Conservation (phyloP, 2,797 vertebrate genomes). For the Pipistrellus nathusii region DNA sequence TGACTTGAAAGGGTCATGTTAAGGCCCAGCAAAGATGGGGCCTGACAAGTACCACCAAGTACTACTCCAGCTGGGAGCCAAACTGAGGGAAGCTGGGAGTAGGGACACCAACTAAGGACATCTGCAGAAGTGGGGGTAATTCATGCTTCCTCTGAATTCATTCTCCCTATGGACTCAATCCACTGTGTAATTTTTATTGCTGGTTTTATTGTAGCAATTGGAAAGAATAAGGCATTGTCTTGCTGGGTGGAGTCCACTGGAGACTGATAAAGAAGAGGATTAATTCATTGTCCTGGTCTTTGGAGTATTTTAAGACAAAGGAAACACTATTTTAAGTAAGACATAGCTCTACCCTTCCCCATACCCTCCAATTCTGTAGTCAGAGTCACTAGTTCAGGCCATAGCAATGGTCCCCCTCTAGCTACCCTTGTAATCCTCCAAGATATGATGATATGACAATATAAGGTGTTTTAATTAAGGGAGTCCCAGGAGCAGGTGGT, state of each 20-base stretch:
- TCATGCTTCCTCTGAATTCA: constrained; percentile 3
- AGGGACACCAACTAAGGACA: background rate
- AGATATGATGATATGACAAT: background rate
- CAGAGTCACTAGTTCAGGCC: constrained; percentile 30
- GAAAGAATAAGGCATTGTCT: constrained; percentile 83
- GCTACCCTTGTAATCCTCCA: background rate
- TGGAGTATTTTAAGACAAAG: constrained; percentile 79
- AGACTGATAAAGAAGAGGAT: constrained; percentile 78
- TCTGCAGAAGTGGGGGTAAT: constrained; percentile 51
- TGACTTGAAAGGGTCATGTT: constrained; percentile 71
- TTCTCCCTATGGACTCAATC: constrained; percentile 61
- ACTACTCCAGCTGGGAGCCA: background rate
- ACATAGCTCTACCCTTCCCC: constrained; percentile 30
- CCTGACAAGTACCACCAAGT: constrained; percentile 17
- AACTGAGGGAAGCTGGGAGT: background rate
- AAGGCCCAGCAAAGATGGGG: constrained; percentile 57
- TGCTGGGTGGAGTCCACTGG: constrained; percentile 80
- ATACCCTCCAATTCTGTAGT: constrained; percentile 6
- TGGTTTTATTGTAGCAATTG: constrained; percentile 79
- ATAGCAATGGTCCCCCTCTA: background rate
- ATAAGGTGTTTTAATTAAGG: constrained; percentile 9
- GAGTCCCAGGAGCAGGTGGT: background rate
- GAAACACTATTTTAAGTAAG: constrained; percentile 62
- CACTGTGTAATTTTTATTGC: constrained; percentile 78
- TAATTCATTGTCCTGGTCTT: constrained; percentile 62